These are phyloP conservation scores for Nineta flava DNA, from an alignment of 2,888 invertebrate species.

Conservation along the genomic window DNA sequence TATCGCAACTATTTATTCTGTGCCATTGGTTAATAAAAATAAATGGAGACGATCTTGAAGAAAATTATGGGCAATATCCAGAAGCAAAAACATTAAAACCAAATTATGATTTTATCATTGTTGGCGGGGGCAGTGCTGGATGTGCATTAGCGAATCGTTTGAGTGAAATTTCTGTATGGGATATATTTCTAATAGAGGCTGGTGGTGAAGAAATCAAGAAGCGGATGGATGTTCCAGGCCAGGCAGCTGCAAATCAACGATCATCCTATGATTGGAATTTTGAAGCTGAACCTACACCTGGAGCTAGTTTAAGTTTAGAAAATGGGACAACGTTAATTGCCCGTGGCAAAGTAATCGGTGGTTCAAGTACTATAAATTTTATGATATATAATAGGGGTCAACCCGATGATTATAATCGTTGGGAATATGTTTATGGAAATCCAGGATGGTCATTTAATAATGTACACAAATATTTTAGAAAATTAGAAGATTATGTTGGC, in stretches of 20 bases:
- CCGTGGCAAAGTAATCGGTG: slow-evolving; percentile 65
- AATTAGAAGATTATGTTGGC: slow-evolving; percentile 49
- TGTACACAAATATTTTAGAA: slow-evolving; percentile 60
- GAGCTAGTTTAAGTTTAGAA: slow-evolving; percentile 24
- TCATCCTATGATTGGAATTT: slow-evolving; percentile 43
- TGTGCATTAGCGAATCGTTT: slow-evolving; percentile 33
- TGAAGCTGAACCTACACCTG: slow-evolving; percentile 29
- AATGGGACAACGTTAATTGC: slow-evolving; percentile 23
- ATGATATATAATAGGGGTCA: slow-evolving; percentile 67
- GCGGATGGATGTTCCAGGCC: slow-evolving; percentile 48
- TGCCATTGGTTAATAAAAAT: too few species aligned
- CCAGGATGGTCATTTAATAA: slow-evolving; percentile 57
- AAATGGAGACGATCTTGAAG: too few species aligned
- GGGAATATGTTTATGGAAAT: slow-evolving; percentile 52
- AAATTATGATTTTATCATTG: slow-evolving; percentile 22
- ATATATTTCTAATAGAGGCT: slow-evolving; percentile 33
- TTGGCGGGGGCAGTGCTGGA: slow-evolving; percentile 35
- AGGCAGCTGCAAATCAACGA: slow-evolving; percentile 45
- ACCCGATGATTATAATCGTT: slow-evolving; percentile 55
- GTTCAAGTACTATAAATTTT: slow-evolving; percentile 62
- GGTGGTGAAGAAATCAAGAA: slow-evolving; percentile 39
- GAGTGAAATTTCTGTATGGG: slow-evolving; percentile 28
- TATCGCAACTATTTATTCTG: too few species aligned
- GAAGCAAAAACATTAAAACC: slow-evolving; percentile 1
- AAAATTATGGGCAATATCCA: neutral